Base-by-base conservation (phyloP, 2,888 invertebrate species). In the Panopea generosa region DNA sequence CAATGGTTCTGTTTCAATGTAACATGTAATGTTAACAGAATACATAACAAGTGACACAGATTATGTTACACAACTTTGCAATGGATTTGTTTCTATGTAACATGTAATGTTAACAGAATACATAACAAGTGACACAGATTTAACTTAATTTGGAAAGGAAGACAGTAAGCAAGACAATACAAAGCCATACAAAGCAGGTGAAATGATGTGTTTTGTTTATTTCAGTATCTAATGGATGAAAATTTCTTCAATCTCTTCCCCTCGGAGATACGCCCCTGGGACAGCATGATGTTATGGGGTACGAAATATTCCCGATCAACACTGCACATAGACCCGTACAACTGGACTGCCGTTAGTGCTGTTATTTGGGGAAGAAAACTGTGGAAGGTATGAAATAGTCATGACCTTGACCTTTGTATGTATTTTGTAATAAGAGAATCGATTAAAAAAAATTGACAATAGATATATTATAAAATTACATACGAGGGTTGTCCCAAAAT, bases 281-380 rank as follows among this genome's bases (percentile, higher is more conserved):
- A 90, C 73, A 87, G 90, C 60, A 90, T 91, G 90, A 72, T 92
- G 62, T 77, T 92, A 55, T 92, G 92, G 92, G 92, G 92, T n/a
- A 89, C 90, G 0, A 82, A 85, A 9, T 79, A 85, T 80, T 92
- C 92, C 2, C 80, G 91, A 22, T 92, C 92, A 14, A 68, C 85
- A 0, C 85, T 92, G 0, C 92, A 92, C 71, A 91, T 92, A 66
- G 92, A 92, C 74, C 92, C 92, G 1, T 92, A 92, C 82, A 92
- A 92, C 87, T 92, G 92, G 92, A 92, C 92, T 7, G 92, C 91
- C 2, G 90, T 91, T 14, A 92, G 90, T 81, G 91, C 91, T 47
- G 91, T 92, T 9, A 73, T 92, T 27, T 85, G 79, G 72, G 92
- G 92, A 2, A 77, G 76, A 4, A 92, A 92, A 81, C 70, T 79